Percentiles rank a stretch among this genome's conserved stretches.
Conservation (phyloP, 2,113 vertebrate genomes). For the Platycercus adscitus region DNA sequence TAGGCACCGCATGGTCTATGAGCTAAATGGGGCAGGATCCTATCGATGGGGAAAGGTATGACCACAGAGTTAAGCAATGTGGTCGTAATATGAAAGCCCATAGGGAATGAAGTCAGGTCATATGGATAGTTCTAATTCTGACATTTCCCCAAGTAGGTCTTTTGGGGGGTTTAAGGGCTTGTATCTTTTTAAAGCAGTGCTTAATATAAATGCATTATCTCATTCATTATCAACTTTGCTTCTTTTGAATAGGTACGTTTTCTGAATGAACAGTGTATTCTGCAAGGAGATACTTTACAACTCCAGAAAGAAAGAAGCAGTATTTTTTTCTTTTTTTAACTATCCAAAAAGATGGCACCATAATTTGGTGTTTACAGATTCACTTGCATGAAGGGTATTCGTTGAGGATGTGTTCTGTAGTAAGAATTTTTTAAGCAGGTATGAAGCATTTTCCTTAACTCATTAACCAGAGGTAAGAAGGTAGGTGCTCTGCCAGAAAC, state of each 20-base stretch:
- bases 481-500: not conserved
- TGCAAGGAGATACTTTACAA: not conserved
- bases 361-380: not conserved
- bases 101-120: not conserved
- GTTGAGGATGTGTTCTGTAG: not conserved
- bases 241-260: not conserved
- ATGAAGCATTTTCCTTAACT: not conserved
- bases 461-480: not conserved
- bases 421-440: not conserved
- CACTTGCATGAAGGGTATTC: not conserved
- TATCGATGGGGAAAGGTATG: not conserved
- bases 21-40: not conserved
- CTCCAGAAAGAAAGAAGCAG: not conserved
- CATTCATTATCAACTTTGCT: not conserved
- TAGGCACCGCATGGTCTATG: not conserved
- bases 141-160: not conserved
- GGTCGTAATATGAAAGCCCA: not conserved
- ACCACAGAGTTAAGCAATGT: not conserved
- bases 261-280: not conserved
- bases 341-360: not conserved
- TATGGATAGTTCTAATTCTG: not conserved
- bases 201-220: not conserved
- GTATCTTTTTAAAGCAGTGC: not conserved
- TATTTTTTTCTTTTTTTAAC: not conserved
- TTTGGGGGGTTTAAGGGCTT: fast-evolving